Evolutionary conservation across 1,140 invertebrate species (phyloP).

Genomic region (Ostrea edulis): DNA sequence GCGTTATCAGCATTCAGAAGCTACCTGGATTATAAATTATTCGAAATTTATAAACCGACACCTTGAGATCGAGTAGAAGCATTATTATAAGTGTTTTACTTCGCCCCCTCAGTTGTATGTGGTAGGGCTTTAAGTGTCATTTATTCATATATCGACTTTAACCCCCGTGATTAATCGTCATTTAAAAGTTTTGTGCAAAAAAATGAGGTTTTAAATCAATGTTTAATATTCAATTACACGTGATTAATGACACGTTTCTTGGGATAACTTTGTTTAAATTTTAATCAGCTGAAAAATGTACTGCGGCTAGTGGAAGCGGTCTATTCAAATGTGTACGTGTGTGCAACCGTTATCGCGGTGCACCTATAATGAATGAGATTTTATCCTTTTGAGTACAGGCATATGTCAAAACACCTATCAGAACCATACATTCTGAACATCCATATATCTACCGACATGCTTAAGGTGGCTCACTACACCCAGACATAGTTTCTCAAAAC

Average conservation of each 20-base stretch:
- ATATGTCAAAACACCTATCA: no score
- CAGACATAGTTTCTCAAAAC: no score
- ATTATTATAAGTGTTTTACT: constrained; percentile 4
- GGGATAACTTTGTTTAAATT: background rate
- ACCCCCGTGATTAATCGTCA: background rate
- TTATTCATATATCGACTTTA: background rate
- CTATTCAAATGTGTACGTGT: no score
- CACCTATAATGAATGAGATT: no score
- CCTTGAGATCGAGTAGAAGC: background rate
- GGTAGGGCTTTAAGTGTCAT: background rate
- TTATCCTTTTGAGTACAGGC: no score
- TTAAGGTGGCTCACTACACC: no score
- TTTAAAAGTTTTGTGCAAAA: background rate
- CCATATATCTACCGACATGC: no score
- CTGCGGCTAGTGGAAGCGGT: background rate
- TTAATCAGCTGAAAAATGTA: background rate
- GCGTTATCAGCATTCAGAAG: background rate
- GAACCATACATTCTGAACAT: no score
- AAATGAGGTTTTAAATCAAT: background rate
- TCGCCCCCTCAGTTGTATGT: background rate
- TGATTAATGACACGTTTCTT: background rate
- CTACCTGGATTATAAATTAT: background rate
- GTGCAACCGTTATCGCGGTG: no score
- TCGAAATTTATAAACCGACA: background rate
- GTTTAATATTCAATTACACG: background rate